Conservation (phyloP, 2,113 vertebrate species). For the Mionectes macconnelli region DNA sequence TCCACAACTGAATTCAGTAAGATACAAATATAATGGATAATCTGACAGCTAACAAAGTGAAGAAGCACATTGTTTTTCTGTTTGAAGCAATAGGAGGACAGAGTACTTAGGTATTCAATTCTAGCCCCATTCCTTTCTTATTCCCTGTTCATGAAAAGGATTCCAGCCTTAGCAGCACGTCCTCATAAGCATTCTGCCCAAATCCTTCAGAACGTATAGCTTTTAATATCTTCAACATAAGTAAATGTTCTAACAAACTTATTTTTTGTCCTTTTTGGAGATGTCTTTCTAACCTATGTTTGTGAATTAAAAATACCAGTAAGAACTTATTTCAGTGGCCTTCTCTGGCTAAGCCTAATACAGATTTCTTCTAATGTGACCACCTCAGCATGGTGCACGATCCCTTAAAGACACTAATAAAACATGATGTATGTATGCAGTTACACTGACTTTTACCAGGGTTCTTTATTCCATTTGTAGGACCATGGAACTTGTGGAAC, state of each 20-base stretch:
- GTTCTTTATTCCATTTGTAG: not conserved
- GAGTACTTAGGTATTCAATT: not conserved
- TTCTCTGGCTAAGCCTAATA: not conserved
- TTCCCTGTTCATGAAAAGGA: not conserved
- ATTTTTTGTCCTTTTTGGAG: not conserved
- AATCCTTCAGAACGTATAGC: not conserved
- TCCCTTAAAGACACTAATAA: not conserved
- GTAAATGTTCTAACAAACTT: not conserved
- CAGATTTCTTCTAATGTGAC: not conserved
- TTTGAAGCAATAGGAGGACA: not conserved
- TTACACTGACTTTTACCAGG: not conserved
- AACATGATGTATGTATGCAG: rapidly evolving
- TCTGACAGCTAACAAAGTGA: not conserved
- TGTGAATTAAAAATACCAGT: not conserved
- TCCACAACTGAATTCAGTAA: not conserved
- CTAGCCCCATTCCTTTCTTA: not conserved
- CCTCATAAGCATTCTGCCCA: not conserved
- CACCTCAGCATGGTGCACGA: rapidly evolving
- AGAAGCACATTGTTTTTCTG: not conserved
- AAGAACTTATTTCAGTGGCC: not conserved
- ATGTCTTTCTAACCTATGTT: not conserved
- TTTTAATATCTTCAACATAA: not conserved
- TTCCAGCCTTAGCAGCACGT: not conserved
- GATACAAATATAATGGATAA: not conserved
- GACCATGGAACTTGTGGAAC: not conserved